Evolutionary conservation across 2,888 invertebrate genomes (phyloP), one percentile per base, ranked within the genome.

Genomic region (Myopa tessellatipennis): DNA sequence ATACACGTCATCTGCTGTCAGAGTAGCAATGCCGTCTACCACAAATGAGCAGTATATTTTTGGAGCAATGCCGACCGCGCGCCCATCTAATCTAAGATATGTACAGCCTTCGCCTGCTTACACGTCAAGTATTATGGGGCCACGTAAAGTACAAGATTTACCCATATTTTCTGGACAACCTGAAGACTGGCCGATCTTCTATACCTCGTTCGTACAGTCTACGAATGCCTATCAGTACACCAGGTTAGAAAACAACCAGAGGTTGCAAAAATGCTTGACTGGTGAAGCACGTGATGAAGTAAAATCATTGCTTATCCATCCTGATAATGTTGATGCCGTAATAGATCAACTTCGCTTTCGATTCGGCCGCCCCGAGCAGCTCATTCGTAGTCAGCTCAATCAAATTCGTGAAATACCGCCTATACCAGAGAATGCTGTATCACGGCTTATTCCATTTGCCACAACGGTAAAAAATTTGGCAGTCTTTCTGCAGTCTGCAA

Each of bases 131-230:
- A n/a, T n/a, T n/a, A n/a, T n/a, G n/a, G n/a, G n/a, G n/a, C n/a
- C n/a, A n/a, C n/a, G n/a, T n/a, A n/a, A n/a, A n/a, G n/a, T n/a
- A n/a, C n/a, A n/a, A n/a, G n/a, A n/a, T n/a, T n/a, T n/a, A n/a
- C n/a, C n/a, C n/a, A n/a, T n/a, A n/a, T n/a, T n/a, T n/a, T n/a
- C n/a, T n/a, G 82, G 79, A 8, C 72, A 75, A 8, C 77, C 80
- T 58, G 80, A 79, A 63, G 80, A 81, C 18, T 81, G 80, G 80
- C 79, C 81, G 40, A 45, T 80, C 34, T 80, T 82, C 71, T 73
- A 61, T n/a, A 80, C 77, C 0, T 72, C 77, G 0, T 81, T 60
- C 72, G 68, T 10, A 79, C 80, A 58, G 77, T 3, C 63, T 81
- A 7, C 78, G 78, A 40, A 79, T 74, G 8, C 71, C 80, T 4